Evolutionary conservation across 2,888 invertebrate species (phyloP).

Genomic region (Megaustenia siamemsis): DNA sequence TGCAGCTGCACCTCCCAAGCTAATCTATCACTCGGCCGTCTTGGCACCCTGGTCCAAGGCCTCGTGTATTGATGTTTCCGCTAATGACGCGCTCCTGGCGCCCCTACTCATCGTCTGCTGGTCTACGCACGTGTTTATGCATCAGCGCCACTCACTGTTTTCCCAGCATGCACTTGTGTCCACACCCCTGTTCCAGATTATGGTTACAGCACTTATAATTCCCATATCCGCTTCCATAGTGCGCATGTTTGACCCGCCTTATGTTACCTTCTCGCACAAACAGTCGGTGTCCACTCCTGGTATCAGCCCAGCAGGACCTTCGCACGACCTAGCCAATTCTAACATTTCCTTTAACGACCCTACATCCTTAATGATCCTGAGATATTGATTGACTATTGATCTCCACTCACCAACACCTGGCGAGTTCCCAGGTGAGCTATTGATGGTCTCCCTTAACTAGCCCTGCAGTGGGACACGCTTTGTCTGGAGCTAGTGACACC

Average conservation of each 20-base stretch:
- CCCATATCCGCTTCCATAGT: not conserved
- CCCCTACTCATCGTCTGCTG: not conserved
- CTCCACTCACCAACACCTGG: conserved; percentile 26
- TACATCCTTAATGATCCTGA: conserved; percentile 37
- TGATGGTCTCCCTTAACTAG: not conserved
- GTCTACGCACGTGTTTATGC: not conserved
- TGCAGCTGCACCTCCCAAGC: not conserved
- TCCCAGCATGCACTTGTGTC: not conserved
- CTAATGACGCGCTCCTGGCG: not conserved
- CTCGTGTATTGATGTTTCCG: conserved; percentile 14
- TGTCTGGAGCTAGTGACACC: no score
- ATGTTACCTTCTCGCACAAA: not conserved
- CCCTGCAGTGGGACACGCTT: not conserved
- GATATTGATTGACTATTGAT: conserved; percentile 30
- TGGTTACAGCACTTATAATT: no score
- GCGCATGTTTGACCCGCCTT: not conserved
- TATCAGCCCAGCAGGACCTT: not conserved
- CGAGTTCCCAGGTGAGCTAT: conserved; percentile 28
- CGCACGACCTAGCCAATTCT: not conserved
- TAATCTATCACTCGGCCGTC: not conserved
- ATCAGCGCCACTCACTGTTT: not conserved
- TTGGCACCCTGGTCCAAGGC: not conserved
- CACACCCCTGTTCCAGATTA: not conserved
- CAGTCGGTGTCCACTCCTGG: not conserved
- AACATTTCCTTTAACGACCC: not conserved